Conservation (phyloP, 2,888 invertebrate species). For the Malacosoma neustria region DNA sequence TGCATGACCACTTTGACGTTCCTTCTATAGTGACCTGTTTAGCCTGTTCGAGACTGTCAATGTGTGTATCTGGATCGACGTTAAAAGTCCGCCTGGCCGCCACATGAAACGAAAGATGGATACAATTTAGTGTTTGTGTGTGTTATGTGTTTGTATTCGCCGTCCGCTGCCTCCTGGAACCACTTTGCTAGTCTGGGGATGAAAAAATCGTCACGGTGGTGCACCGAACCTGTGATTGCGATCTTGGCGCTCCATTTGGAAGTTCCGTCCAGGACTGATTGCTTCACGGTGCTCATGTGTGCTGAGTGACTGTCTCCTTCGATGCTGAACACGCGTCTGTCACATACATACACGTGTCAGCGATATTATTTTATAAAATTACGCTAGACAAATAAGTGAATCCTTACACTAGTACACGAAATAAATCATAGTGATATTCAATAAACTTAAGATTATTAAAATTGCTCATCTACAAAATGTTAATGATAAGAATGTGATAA, state of each 20-base stretch:
- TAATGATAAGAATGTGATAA: neutral
- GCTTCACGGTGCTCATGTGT: slow-evolving; percentile 98
- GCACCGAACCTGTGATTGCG: slow-evolving; percentile 98
- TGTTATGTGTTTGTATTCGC: slow-evolving; percentile 26
- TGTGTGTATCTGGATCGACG: slow-evolving; percentile 98
- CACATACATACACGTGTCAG: slow-evolving; percentile 57
- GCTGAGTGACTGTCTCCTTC: slow-evolving; percentile 95
- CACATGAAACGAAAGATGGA: slow-evolving; percentile 71
- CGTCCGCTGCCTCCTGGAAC: slow-evolving; percentile 11
- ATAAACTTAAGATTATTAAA: neutral
- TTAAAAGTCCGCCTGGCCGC: slow-evolving; percentile 93
- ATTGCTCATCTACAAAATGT: slow-evolving; percentile 1
- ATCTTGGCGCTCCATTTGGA: slow-evolving; percentile 99
- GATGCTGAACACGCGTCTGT: slow-evolving; percentile 96
- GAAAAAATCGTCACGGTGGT: slow-evolving; percentile 33
- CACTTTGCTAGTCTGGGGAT: slow-evolving; percentile 15
- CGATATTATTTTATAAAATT: slow-evolving; percentile 13
- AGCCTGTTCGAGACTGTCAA: slow-evolving; percentile 97
- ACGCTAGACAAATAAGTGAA: slow-evolving; percentile 2
- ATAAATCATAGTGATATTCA: neutral
- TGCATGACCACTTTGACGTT: slow-evolving; percentile 99
- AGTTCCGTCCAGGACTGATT: slow-evolving; percentile 98
- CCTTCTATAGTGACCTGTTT: slow-evolving; percentile 98
- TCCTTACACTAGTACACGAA: neutral
- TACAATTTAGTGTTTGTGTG: slow-evolving; percentile 55